These are phyloP conservation scores for Gastracanthus pulcherrimus DNA, from an alignment of 2,888 invertebrate genomes.

Conservation along the genomic window DNA sequence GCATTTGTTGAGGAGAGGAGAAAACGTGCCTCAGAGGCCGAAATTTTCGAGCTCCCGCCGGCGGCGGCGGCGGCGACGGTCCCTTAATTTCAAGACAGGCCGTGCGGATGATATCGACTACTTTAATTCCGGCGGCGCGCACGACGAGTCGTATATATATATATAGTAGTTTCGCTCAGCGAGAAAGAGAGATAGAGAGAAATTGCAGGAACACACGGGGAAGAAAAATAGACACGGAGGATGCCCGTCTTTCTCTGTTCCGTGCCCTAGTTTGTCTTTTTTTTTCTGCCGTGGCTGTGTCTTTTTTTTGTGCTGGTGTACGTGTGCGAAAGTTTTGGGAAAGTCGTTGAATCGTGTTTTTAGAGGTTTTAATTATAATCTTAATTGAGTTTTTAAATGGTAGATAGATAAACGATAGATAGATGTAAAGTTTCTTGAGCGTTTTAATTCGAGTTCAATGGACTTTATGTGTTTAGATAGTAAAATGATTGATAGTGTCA, in stretches of 20 bases:
- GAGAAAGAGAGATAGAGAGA: slow-evolving; percentile 40
- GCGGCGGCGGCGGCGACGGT: slow-evolving; percentile 50
- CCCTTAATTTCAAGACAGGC: slow-evolving; percentile 74
- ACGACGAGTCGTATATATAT: slow-evolving; percentile 53
- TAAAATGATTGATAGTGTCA: too few relatives aligned
- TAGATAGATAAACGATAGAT: too few relatives aligned
- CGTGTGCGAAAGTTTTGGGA: slow-evolving; percentile 8
- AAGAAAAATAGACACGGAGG: slow-evolving; percentile 46
- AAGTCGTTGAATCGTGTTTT: background rate
- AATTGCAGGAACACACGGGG: slow-evolving; percentile 33
- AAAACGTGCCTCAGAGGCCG: slow-evolving; percentile 51
- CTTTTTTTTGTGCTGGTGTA: background rate
- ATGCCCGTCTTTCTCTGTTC: background rate
- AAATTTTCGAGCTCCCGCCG: slow-evolving; percentile 45
- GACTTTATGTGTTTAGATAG: too few relatives aligned
- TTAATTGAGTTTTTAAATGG: too few relatives aligned
- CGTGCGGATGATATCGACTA: slow-evolving; percentile 74
- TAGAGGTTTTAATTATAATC: too few relatives aligned
- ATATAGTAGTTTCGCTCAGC: slow-evolving; percentile 48
- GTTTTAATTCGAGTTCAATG: too few relatives aligned
- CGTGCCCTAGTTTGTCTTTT: background rate
- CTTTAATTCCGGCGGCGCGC: slow-evolving; percentile 70
- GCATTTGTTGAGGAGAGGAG: slow-evolving; percentile 47
- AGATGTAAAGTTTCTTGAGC: too few relatives aligned
- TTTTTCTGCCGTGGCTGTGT: background rate